Evolutionary conservation across 2,113 vertebrate species (phyloP).

Genomic region (Spea bombifrons): DNA sequence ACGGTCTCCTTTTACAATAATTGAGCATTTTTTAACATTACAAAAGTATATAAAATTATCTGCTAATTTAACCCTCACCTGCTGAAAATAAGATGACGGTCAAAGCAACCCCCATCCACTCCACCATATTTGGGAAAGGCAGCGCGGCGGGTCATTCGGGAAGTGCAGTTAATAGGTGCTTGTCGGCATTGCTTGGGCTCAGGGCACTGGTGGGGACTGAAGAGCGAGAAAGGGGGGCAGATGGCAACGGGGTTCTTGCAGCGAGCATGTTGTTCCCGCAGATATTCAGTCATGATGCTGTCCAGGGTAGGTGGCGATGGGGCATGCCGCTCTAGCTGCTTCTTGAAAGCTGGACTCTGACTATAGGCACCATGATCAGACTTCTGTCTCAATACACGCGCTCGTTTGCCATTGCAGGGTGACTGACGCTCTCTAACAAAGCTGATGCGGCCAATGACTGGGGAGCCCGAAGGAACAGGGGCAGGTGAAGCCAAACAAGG

Average conservation of each 20-base stretch:
- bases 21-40: no score
- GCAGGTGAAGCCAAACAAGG: conserved; percentile 69
- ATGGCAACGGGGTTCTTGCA: conserved; percentile 98
- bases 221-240: conserved; percentile 97
- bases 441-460: conserved; percentile 88
- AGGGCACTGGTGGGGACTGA: conserved; percentile 97
- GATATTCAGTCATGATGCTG: conserved; percentile 98
- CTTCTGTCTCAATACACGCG: conserved; percentile 89
- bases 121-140: conserved; percentile 96
- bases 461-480: conserved; percentile 76
- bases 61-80: conserved; percentile 68
- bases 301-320: conserved; percentile 94
- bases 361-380: conserved; percentile 97
- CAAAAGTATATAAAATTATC: no score
- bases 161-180: conserved; percentile 94
- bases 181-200: conserved; percentile 98
- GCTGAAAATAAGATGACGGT: conserved; percentile 97
- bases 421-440: conserved; percentile 89
- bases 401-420: conserved; percentile 80
- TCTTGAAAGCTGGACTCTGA: conserved; percentile 97
- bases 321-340: conserved; percentile 93
- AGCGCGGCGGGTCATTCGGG: conserved; percentile 86
- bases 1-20: no score
- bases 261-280: conserved; percentile 96
- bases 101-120: conserved; percentile 96